Percentiles rank a stretch among this genome's conserved stretches.
phyloP scores from a whole-genome alignment of 2,797 vertebrate genomes.

The Peromyscus melanophrys region DNA sequence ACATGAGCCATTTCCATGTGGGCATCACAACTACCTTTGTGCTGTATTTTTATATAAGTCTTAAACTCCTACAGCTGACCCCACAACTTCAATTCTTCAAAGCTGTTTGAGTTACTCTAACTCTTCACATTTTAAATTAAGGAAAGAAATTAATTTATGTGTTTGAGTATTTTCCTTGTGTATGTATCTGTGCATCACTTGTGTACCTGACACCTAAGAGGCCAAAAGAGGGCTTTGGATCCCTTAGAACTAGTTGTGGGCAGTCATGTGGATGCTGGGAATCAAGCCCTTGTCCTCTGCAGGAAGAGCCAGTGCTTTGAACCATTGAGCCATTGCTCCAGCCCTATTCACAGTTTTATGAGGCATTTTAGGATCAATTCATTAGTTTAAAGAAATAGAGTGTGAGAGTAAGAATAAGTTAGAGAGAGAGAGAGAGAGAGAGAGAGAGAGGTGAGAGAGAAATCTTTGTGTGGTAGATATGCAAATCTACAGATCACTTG shows the following conservation, averaged over 20 bases:
- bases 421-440: no score
- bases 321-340: not conserved
- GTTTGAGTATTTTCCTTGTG: not conserved
- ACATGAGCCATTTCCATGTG: not conserved
- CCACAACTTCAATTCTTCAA: not conserved
- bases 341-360: not conserved
- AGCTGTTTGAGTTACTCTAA: not conserved
- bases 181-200: not conserved
- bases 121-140: not conserved
- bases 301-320: not conserved
- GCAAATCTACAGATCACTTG: not conserved
- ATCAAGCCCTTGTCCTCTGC: not conserved
- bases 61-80: not conserved
- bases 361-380: not conserved
- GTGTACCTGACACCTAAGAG: not conserved
- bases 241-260: not conserved
- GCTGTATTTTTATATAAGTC: not conserved
- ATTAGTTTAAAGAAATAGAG: not conserved
- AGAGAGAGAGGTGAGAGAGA: not conserved
- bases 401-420: not conserved
- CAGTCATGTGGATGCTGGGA: not conserved
- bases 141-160: not conserved
- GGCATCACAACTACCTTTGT: not conserved
- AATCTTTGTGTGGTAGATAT: not conserved
- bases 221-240: not conserved